These are phyloP conservation scores for Crypturellus undulatus DNA, from an alignment of 2,113 vertebrate species.

Conservation along the genomic window DNA sequence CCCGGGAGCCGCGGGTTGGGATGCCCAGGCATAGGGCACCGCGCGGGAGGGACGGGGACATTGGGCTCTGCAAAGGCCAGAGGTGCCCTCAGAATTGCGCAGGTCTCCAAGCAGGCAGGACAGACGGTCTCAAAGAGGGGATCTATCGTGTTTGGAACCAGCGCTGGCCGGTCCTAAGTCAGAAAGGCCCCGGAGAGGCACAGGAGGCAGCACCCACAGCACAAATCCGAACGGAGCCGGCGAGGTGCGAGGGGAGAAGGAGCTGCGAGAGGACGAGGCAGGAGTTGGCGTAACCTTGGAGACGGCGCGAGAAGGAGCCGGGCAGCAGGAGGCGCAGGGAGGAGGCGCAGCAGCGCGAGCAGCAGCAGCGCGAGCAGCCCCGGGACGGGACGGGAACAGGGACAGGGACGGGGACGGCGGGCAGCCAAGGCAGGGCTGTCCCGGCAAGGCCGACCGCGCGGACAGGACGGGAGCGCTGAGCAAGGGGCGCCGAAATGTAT, in stretches of 20 bases:
- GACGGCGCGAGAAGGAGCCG: slow-evolving; percentile 16
- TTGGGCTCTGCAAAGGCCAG: too few relatives aligned
- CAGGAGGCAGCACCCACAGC: neutral
- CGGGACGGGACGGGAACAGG: too few relatives aligned
- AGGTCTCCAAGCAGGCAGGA: accelerated
- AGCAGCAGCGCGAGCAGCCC: neutral
- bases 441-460: too few relatives aligned
- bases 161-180: too few relatives aligned
- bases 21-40: neutral
- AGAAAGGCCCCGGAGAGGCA: neutral
- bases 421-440: too few relatives aligned
- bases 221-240: neutral
- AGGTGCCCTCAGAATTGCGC: neutral
- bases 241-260: neutral
- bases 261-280: neutral
- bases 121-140: neutral
- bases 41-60: accelerated
- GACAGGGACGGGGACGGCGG: too few relatives aligned
- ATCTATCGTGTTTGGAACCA: accelerated
- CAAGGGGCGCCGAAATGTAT: neutral
- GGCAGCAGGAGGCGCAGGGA: neutral
- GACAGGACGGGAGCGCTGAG: too few relatives aligned
- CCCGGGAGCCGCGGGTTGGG: neutral
- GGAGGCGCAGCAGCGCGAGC: neutral
- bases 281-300: slow-evolving; percentile 70